Conservation (phyloP, 2,888 invertebrate species). For the Caenorhabditis becei region DNA sequence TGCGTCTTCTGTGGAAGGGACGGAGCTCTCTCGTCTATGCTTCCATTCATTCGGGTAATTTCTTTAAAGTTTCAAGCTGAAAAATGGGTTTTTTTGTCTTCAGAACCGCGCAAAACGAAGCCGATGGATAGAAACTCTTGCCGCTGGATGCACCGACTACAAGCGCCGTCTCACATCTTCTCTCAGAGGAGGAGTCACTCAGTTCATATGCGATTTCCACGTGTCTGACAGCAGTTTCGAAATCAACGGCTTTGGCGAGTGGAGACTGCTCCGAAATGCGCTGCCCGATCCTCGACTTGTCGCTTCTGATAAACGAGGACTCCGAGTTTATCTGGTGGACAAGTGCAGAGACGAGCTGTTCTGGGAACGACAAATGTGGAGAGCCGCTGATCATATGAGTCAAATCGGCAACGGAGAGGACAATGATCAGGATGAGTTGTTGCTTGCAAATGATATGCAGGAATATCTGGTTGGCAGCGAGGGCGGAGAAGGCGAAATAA, state of each 20-base stretch:
- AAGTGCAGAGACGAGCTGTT: conserved; percentile 54
- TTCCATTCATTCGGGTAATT: conserved; percentile 61
- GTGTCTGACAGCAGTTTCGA: conserved; percentile 65
- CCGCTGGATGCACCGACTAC: conserved; percentile 36
- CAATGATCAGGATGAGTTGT: conserved; percentile 11
- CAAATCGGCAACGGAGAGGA: conserved; percentile 16
- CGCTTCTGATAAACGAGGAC: conserved; percentile 55
- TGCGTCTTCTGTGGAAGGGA: conserved; percentile 64
- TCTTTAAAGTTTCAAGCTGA: background rate
- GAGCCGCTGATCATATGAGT: conserved; percentile 28
- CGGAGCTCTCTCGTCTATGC: conserved; percentile 53
- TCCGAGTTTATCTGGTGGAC: conserved; percentile 64
- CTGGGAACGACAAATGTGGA: conserved; percentile 59
- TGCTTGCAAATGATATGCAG: conserved; percentile 21
- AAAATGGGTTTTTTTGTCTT: background rate
- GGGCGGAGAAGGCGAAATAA: background rate
- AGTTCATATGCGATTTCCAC: conserved; percentile 69
- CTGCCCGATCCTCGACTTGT: conserved; percentile 62
- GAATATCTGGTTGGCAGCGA: conserved; percentile 10
- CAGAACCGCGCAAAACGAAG: conserved; percentile 57
- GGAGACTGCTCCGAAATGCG: conserved; percentile 67
- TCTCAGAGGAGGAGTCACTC: conserved; percentile 62
- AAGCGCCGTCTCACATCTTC: conserved; percentile 30
- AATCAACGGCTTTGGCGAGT: conserved; percentile 69
- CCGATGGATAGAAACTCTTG: conserved; percentile 47